phyloP scores from a whole-genome alignment of 2,797 vertebrate genomes.

The Chloroceryle inda region DNA sequence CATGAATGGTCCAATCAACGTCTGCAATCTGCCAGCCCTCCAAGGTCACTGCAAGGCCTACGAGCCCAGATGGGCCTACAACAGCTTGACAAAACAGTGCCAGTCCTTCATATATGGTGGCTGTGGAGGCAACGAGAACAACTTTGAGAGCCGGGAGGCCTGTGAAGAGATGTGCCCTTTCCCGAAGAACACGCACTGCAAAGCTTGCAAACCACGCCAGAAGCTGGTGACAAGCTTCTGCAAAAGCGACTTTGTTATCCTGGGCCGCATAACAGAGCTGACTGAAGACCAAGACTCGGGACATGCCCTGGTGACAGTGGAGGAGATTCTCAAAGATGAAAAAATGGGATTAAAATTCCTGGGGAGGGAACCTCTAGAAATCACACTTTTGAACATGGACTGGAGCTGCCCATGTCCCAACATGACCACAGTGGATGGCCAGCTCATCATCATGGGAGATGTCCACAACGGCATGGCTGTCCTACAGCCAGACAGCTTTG shows the following conservation, averaged over 20 bases:
- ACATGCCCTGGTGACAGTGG: conserved; percentile 90
- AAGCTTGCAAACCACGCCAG: conserved; percentile 90
- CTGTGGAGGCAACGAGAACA: conserved; percentile 95
- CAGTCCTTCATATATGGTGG: conserved; percentile 95
- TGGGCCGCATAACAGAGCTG: conserved; percentile 91
- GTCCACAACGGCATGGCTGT: conserved; percentile 93
- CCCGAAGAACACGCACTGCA: conserved; percentile 89
- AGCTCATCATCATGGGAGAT: conserved; percentile 96
- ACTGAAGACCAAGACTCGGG: conserved; percentile 91
- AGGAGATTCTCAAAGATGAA: conserved; percentile 96
- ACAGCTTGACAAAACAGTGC: conserved; percentile 86
- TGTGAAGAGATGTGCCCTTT: conserved; percentile 94
- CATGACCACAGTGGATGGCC: conserved; percentile 88
- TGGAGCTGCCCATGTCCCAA: conserved; percentile 97
- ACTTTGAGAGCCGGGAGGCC: conserved; percentile 93
- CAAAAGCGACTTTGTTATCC: conserved; percentile 93
- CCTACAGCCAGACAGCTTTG: conserved; percentile 93
- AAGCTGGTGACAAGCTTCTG: conserved; percentile 98
- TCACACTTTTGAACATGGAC: conserved; percentile 94
- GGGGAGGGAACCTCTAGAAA: conserved; percentile 92
- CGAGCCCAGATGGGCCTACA: conserved; percentile 94
- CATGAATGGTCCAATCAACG: conserved; percentile 86
- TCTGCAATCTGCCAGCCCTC: conserved; percentile 89
- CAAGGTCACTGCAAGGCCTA: conserved; percentile 96
- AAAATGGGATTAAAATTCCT: conserved; percentile 98